Base-by-base conservation (phyloP, 2,797 vertebrate species). In the Enteromius unitaeniatus region DNA sequence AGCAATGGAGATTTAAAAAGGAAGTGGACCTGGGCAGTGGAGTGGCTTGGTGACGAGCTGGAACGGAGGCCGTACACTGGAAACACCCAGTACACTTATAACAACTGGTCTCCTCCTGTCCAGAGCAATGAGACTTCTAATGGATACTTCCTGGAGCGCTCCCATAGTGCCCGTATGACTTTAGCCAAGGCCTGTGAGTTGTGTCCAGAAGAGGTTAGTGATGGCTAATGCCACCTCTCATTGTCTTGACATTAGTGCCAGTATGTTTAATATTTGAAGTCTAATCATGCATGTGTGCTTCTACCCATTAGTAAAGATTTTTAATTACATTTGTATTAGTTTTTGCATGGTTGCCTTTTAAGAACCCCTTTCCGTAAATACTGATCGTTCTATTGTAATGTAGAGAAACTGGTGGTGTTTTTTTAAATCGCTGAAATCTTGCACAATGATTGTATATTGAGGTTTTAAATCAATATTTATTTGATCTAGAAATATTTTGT, bases 41-140 rank as follows among this genome's bases (percentile, higher is more conserved):
- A 99, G 91, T 99, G 98, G 98, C 95, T 99, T 81, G 98, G 98
- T 60, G 98, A 99, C 0, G 98, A 99, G 92, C 94, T 99, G 77
- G 98, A 99, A 92, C 95, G 98, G 88, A 94, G 98, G 91, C 98
- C 98, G 0, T 99, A 99, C 89, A 97, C 97, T 68, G 98, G 97
- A 85, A 99, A 99, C 87, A 98, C 98, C 76, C 98, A 99, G 0
- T 99, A 99, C 90, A 98, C 97, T 34, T 99, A 99, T 83, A 99
- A 99, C 91, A 99, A 99, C 89, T 99, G 98, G 98, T 99, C 98
- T 58, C 98, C 98, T 87, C 98, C 98, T 0, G 97, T 99, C 77
- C 98, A 99, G 92, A 99, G 98, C 95, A 99, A 99, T 80, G 98
- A 99, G 93, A 99, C 98, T 78, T 99, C 98, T 90, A 99, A 99